Evolutionary conservation across 1,140 invertebrate species (phyloP), one percentile per base, ranked within the genome.

Genomic region (Cotesia chilonis): DNA sequence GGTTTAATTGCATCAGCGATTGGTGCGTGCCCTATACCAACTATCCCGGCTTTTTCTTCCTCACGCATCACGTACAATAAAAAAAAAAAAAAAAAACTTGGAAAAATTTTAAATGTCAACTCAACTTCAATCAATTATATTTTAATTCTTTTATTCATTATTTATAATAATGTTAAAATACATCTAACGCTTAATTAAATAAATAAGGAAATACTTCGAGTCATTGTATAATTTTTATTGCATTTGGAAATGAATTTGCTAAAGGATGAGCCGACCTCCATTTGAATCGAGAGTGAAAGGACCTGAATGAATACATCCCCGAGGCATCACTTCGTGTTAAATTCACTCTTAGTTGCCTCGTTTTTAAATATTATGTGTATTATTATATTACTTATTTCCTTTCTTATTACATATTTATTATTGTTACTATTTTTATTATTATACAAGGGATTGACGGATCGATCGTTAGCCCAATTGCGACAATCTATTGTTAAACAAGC

Each of bases 201-300:
- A 47, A 47, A 47, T 6, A 47, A 47, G 10, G 10, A 47, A 47
- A 47, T 9, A 47, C 6, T 47, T 4, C 54, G 12, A 55, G 54
- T 20, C 4, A 20, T 59, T 20, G 9, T 59, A 7, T 35, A 28
- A 14, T 59, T 59, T 59, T 59, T 61, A 60, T 69, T 17, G 14
- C 60, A 66, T 72, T 67, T 67, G 55, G 54, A 67, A 72, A 72
- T 57, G 17, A 10, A 41, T 64, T 47, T 59, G 64, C 63, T 57
- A 72, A 66, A 72, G 55, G 70, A 72, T 67, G 70, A 72, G 70
- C 35, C 70, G 70, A 72, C 70, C 70, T 72, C 70, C 63, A 66
- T 74, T 63, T 55, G 28, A 47, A 73, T 68, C 37, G 73, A 74
- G 73, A 74, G 73, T 74, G 73, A 74, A 74, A 74, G 73, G 73